Percentiles rank a stretch among this genome's conserved stretches.
These are phyloP conservation scores for Drosophila dunni DNA, from an alignment of 1,140 invertebrate species.

Conservation along the genomic window DNA sequence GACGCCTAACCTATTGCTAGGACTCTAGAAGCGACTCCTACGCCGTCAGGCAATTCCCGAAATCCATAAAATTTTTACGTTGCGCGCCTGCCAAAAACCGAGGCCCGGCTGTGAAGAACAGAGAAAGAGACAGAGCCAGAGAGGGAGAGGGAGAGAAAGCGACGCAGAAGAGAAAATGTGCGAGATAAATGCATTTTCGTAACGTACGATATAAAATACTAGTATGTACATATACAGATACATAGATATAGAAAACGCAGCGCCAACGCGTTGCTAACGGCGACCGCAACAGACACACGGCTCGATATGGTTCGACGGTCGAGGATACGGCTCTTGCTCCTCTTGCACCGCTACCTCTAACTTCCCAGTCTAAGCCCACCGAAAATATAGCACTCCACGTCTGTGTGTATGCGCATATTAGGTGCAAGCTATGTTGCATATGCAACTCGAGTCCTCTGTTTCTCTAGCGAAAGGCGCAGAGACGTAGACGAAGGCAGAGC, in stretches of 20 bases:
- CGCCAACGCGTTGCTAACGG: constrained; percentile 75
- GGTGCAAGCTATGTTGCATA: constrained; percentile 66
- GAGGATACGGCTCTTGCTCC: constrained; percentile 2
- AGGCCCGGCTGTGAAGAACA: not conserved
- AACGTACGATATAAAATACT: constrained; percentile 67
- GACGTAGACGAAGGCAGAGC: not conserved
- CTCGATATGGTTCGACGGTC: constrained; percentile 67
- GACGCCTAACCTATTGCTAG: constrained; percentile 26
- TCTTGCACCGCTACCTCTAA: not conserved
- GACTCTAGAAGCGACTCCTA: constrained; percentile 28
- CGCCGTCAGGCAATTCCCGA: constrained; percentile 14
- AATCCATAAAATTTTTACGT: constrained; percentile 49
- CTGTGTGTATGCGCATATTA: constrained; percentile 63
- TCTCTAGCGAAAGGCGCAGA: constrained; percentile 41
- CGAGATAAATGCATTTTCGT: constrained; percentile 79
- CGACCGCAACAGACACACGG: constrained; percentile 79
- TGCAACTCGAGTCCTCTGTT: constrained; percentile 77
- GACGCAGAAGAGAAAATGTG: constrained; percentile 31
- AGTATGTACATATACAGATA: constrained; percentile 19
- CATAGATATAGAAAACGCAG: constrained; percentile 60
- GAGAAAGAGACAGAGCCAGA: too few relatives aligned
- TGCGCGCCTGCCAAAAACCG: constrained; percentile 47
- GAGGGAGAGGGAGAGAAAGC: too few relatives aligned
- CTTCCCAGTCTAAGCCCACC: not conserved
- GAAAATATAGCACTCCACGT: constrained; percentile 14